Evolutionary conservation across 2,888 invertebrate genomes (phyloP).

Genomic region (Eilema sororculum): DNA sequence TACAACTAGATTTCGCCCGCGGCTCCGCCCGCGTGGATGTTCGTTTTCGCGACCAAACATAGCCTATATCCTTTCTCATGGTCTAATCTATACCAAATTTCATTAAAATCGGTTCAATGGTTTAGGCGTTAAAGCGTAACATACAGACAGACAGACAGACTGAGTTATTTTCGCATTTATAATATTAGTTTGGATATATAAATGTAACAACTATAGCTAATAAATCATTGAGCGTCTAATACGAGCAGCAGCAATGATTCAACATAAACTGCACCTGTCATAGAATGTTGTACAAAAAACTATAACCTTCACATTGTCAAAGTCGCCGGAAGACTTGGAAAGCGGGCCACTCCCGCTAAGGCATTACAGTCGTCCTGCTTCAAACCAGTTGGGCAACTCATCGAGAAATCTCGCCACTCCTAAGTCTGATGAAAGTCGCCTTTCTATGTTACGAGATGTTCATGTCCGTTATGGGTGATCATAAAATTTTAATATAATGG

Average conservation of each 20-base stretch:
- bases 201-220: neutral
- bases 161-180: no score
- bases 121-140: no score
- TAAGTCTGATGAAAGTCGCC: conserved; percentile 71
- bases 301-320: conserved; percentile 43
- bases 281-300: conserved; percentile 15
- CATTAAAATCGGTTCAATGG: no score
- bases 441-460: conserved; percentile 64
- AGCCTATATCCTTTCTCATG: no score
- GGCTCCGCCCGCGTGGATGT: no score
- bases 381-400: conserved; percentile 67
- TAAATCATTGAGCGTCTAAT: neutral
- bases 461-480: conserved; percentile 23
- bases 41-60: no score
- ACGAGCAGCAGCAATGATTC: neutral
- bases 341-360: conserved; percentile 73
- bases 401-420: conserved; percentile 78
- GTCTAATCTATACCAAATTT: no score
- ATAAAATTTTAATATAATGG: conserved; percentile 22
- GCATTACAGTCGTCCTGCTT: conserved; percentile 70
- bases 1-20: no score
- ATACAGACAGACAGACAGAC: no score
- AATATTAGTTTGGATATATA: neutral
- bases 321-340: conserved; percentile 56
- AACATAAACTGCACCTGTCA: conserved; percentile 1